Evolutionary conservation across 2,888 invertebrate species (phyloP).

Genomic region (Calliphora vomitoria): DNA sequence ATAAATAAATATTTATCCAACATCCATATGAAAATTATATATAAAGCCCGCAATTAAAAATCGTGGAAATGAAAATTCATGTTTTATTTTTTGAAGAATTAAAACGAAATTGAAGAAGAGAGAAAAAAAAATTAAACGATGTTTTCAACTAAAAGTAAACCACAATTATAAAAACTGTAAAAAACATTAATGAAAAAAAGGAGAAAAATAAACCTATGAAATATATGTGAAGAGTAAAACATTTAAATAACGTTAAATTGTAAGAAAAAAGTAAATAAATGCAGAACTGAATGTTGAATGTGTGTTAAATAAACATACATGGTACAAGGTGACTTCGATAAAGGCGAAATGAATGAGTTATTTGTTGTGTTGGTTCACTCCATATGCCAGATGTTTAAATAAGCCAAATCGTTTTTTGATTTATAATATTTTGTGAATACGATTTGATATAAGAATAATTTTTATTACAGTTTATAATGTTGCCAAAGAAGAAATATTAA

Average conservation of each 20-base stretch:
- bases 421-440: not conserved
- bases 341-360: conserved; percentile 46
- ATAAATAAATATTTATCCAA: conserved; percentile 56
- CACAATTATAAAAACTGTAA: conserved; percentile 41
- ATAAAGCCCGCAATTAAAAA: conserved; percentile 62
- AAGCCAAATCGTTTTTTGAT: not conserved
- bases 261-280: conserved; percentile 58
- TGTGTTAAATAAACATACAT: conserved; percentile 54
- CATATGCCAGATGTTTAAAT: conserved; percentile 9
- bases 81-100: not conserved
- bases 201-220: not conserved
- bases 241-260: conserved; percentile 58
- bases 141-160: conserved; percentile 62
- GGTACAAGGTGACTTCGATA: conserved; percentile 62
- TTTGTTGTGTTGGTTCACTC: conserved; percentile 23
- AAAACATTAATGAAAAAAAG: conserved; percentile 35
- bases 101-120: conserved; percentile 2
- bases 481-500: no score
- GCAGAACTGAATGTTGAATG: conserved; percentile 38
- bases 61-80: conserved; percentile 25
- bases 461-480: no score
- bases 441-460: no score
- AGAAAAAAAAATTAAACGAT: conserved; percentile 38
- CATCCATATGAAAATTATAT: conserved; percentile 55
- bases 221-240: conserved; percentile 28